Conservation (phyloP, 2,113 vertebrate species). For the Corythornis cristatus region DNA sequence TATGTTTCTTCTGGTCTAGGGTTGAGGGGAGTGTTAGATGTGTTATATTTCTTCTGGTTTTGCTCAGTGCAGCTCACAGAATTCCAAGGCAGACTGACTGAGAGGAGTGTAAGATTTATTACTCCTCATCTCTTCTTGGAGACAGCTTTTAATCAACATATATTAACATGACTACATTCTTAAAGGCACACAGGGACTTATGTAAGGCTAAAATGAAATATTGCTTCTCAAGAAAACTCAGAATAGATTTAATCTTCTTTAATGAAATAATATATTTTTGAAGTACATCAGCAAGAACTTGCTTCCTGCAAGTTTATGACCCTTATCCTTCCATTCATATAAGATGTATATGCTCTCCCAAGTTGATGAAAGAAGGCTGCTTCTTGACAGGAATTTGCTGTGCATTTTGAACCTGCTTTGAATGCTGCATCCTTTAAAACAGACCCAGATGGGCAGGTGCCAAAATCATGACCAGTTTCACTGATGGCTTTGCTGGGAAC, state of each 20-base stretch:
- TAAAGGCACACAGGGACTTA: not conserved
- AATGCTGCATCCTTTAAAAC: not conserved
- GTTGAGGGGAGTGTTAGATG: not conserved
- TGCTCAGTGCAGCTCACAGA: not conserved
- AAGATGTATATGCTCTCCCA: not conserved
- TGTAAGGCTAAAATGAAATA: not conserved
- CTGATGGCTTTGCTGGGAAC: not conserved
- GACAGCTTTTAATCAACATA: not conserved
- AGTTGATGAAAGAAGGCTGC: not conserved
- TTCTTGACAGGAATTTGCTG: not conserved
- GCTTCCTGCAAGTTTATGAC: not conserved
- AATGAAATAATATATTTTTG: not conserved
- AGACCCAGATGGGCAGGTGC: not conserved
- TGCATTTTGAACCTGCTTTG: not conserved
- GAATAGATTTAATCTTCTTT: not conserved
- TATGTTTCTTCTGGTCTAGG: not conserved
- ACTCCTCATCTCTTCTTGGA: not conserved
- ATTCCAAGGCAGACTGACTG: not conserved
- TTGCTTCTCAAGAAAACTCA: not conserved
- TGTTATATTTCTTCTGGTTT: not conserved
- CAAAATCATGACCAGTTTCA: rapidly evolving
- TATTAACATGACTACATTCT: not conserved
- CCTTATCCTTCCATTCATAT: not conserved
- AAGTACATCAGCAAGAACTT: not conserved
- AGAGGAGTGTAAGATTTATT: not conserved